Evolutionary conservation across 2,113 vertebrate genomes (phyloP), one percentile per base, ranked within the genome.

Genomic region (Irena cyanogastra): DNA sequence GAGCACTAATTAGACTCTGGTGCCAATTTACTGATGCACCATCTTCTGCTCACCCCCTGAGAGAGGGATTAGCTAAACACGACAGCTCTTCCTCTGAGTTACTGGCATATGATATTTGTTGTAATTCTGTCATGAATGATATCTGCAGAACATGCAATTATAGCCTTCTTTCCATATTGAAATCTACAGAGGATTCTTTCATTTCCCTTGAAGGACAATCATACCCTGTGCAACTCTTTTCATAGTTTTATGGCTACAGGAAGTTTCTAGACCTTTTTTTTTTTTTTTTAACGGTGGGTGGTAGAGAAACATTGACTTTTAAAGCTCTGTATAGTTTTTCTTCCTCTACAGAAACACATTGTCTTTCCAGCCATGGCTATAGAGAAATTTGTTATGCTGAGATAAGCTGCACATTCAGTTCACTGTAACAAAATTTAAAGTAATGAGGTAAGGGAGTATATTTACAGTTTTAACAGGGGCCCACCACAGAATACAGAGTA

Each of bases 11-110:
- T 95, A 92, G 79, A 69, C 88, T 93, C 92, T 76, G 88, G 85
- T 95, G 94, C 92, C 92, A 93, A 90, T 94, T 92, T 97, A 95
- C 88, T 93, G 92, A 92, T 94, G 92, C 92, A 92, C 85, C 76
- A 87, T 93, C 92, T 96, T 96, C 86, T 94, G 56, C 71, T 94
- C 88, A 89, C 83, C 92, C 93, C 65, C 41, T 70, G 92, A 95
- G 94, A 96, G 87, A 56, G 68, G 92, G 90, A 95, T 96, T 96
- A 96, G 83, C 88, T 87, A 60, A 93, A 93, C 1, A 0, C 37
- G 11, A 78, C 90, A 95, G 86, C 88, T 92, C 94, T 64, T 93
- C 42, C 0, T 90, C 71, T 89, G 80, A 92, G 83, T 90, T 94
- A 60, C 88, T 92, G 88, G 83, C 90, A 88, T 89, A 84, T 64